Evolutionary conservation across 30 jellyfish, hydroid and myxozoan species (phyloP), one percentile per base, ranked within the genome.

Genomic region (Hydra vulgaris): DNA sequence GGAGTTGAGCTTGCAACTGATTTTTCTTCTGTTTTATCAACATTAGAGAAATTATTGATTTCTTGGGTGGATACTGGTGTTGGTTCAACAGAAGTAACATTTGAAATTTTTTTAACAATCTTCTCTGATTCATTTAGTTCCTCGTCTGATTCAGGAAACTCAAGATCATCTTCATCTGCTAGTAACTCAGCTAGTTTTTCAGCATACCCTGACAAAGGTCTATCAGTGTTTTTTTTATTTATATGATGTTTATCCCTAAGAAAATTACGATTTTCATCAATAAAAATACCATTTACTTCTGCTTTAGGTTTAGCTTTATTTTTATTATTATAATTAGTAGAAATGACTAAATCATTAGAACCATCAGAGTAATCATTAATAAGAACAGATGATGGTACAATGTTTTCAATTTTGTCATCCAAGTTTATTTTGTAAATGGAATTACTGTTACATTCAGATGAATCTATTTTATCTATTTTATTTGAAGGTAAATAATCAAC

Each of bases 131-230:
- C 88, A 68, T 85, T 86, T 23, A 85, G 73, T 76, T 91, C 98
- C 68, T 91, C 98, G 54, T 91, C 98, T 20, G 98, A 86, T 69
- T 91, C 98, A 71, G 82, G 80, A 54, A 91, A 82, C 52, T 91
- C 98, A 67, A 91, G 70, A 21, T 90, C 89, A 77, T 91, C 98
- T 69, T 94, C 99, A 75, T 94, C 99, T 26, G 92, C 99, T 53
- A 94, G 81, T 24, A 94, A 94, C 66, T 85, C 88, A 8, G 92
- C 95, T 3, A 94, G 86, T 75, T 88, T 90, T 70, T 88, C 95
- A 0, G 99, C 99, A 85, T 85, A 94, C 7, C 94, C 88, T 26
- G 99, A 94, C 52, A 94, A 72, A 7, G 99, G 99, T 21, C 99
- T 81, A 67, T 87, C 98, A 21, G 94, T 3, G 27, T 68, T 68